Percentiles rank a stretch among this genome's conserved stretches.
These are phyloP conservation scores for Drosophila mercatorum DNA, from an alignment of 2,888 invertebrate genomes.

Conservation along the genomic window DNA sequence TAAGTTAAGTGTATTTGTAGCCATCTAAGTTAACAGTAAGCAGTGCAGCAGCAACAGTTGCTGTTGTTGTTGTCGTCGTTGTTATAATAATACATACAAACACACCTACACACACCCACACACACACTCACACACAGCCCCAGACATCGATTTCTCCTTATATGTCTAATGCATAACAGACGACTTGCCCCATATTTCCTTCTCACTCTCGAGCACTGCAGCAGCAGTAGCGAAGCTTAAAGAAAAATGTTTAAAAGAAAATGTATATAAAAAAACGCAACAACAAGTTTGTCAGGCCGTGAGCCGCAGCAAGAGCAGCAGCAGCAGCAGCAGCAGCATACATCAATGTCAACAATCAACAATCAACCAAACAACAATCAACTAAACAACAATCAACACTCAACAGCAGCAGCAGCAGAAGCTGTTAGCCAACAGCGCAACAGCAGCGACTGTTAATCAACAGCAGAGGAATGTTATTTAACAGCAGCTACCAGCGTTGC, in stretches of 20 bases:
- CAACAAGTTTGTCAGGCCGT: slow-evolving; percentile 21
- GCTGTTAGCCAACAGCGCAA: slow-evolving; percentile 3
- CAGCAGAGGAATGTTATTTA: slow-evolving; percentile 5
- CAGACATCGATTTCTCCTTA: slow-evolving; percentile 7
- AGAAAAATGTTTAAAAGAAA: slow-evolving; percentile 14
- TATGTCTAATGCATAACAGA: slow-evolving; percentile 64
- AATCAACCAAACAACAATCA: slow-evolving; percentile 12
- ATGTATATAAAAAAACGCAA: background rate
- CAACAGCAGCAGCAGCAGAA: slow-evolving; percentile 27
- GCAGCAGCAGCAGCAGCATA: slow-evolving; percentile 16
- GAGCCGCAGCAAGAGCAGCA: slow-evolving; percentile 25
- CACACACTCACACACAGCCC: slow-evolving; percentile 1
- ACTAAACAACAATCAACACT: slow-evolving; percentile 20
- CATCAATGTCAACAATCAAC: slow-evolving; percentile 26
- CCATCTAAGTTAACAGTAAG: slow-evolving; percentile 38
- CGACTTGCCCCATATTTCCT: slow-evolving; percentile 39
- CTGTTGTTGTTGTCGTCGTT: slow-evolving; percentile 69
- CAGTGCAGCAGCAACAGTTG: slow-evolving; percentile 47
- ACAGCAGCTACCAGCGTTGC: slow-evolving; percentile 31
- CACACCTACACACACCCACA: slow-evolving; percentile 14
- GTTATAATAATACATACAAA: slow-evolving; percentile 41
- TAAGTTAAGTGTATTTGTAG: slow-evolving; percentile 54
- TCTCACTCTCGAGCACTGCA: slow-evolving; percentile 36
- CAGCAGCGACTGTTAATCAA: slow-evolving; percentile 11
- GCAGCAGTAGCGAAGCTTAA: slow-evolving; percentile 17